These are phyloP conservation scores for Trissolcus japonicus DNA, from an alignment of 2,888 invertebrate genomes.

Conservation along the genomic window DNA sequence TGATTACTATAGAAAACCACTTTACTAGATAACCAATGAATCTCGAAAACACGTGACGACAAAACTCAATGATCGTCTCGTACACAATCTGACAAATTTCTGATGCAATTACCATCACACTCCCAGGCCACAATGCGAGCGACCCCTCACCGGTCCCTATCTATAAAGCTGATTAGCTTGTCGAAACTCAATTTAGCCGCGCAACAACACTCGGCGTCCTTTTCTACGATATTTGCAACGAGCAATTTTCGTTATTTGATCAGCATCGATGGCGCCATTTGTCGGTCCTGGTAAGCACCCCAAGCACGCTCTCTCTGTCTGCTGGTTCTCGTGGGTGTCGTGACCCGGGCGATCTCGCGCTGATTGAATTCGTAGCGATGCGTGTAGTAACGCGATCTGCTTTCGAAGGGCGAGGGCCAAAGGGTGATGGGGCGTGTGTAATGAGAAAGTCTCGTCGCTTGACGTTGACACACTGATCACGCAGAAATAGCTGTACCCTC, in stretches of 20 bases:
- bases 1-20: too few relatives aligned
- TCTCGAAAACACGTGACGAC: too few relatives aligned
- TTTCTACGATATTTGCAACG: conserved; percentile 11
- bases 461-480: conserved; percentile 65
- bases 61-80: background rate
- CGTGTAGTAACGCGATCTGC: conserved; percentile 47
- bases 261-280: conserved; percentile 40
- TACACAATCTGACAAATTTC: conserved; percentile 14
- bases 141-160: conserved; percentile 8
- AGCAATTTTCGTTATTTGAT: conserved; percentile 46
- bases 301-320: conserved; percentile 37
- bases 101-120: conserved; percentile 17
- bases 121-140: conserved; percentile 17
- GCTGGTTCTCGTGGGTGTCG: conserved; percentile 60
- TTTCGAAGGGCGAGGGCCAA: conserved; percentile 45
- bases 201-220: background rate
- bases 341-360: conserved; percentile 59
- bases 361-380: conserved; percentile 67
- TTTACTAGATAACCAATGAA: too few relatives aligned
- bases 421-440: conserved; percentile 63
- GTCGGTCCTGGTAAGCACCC: conserved; percentile 15
- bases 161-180: conserved; percentile 19
- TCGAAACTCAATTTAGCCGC: conserved; percentile 9
- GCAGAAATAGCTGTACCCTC: conserved; percentile 64
- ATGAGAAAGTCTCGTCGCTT: conserved; percentile 67